Evolutionary conservation across 2,888 invertebrate genomes (phyloP).

Genomic region (Andricus quercusramuli): DNA sequence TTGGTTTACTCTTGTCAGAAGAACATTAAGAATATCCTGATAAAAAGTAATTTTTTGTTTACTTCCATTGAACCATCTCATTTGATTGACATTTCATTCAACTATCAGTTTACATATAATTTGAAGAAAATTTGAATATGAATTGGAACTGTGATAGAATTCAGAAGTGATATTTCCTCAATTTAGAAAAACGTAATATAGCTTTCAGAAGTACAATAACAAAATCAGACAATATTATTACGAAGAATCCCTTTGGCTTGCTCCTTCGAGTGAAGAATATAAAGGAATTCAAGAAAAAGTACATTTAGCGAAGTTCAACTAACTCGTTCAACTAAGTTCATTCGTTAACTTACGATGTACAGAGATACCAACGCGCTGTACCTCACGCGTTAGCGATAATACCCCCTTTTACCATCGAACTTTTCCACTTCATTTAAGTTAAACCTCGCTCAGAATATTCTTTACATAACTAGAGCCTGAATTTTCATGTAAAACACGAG

Average conservation of each 20-base stretch:
- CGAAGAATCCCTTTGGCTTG: neutral
- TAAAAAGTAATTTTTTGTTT: neutral
- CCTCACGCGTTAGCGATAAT: too few relatives aligned
- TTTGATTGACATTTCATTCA: neutral
- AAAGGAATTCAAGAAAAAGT: neutral
- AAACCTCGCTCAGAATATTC: neutral
- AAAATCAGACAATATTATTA: neutral
- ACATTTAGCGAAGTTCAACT: neutral
- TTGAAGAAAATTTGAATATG: too few relatives aligned
- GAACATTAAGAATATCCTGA: too few relatives aligned
- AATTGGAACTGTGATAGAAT: too few relatives aligned
- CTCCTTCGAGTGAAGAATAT: neutral
- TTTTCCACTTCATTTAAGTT: conserved; percentile 11
- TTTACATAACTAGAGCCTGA: neutral
- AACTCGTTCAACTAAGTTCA: conserved; percentile 23
- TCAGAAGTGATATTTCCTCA: too few relatives aligned
- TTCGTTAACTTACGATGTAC: conserved; percentile 9
- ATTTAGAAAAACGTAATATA: neutral
- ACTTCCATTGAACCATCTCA: neutral
- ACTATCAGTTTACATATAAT: too few relatives aligned
- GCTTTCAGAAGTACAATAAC: neutral
- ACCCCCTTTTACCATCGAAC: neutral
- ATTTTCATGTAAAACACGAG: neutral
- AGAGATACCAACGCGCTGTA: neutral
- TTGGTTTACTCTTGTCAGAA: too few relatives aligned